Percentiles rank a stretch among this genome's conserved stretches.
These are phyloP conservation scores for Epicampocera succincta DNA, from an alignment of 2,888 invertebrate genomes.

Conservation along the genomic window DNA sequence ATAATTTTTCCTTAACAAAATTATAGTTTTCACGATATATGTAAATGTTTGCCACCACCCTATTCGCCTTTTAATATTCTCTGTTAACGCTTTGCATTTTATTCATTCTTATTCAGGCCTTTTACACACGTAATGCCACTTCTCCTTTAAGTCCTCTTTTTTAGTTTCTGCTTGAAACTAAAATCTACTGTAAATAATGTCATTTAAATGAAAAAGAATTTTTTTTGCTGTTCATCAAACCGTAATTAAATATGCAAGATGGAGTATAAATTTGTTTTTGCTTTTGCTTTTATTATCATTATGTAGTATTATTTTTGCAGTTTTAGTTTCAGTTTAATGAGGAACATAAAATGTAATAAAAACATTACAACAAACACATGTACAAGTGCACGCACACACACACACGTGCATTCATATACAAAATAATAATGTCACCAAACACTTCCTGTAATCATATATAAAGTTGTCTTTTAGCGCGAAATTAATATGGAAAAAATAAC, in stretches of 20 bases:
- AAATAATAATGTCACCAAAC: slow-evolving; percentile 30
- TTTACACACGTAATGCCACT: background rate
- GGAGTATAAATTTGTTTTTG: background rate
- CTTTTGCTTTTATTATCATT: slow-evolving; percentile 5
- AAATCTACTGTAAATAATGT: slow-evolving; percentile 12
- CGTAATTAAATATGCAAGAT: slow-evolving; percentile 26
- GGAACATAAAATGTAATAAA: slow-evolving; percentile 22
- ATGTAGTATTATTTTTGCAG: background rate
- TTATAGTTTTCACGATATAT: too few relatives aligned
- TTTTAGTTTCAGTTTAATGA: slow-evolving; percentile 31
- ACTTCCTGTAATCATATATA: slow-evolving; percentile 54
- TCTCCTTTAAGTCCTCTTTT: background rate
- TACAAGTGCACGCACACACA: background rate
- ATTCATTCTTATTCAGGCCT: background rate
- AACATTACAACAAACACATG: background rate
- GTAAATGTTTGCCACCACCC: background rate
- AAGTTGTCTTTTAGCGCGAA: slow-evolving; percentile 35
- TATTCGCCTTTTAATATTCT: background rate
- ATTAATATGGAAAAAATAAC: background rate
- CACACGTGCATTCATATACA: slow-evolving; percentile 13
- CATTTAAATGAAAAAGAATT: slow-evolving; percentile 20
- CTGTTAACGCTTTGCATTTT: background rate
- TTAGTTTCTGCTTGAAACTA: background rate
- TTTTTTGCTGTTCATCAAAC: background rate
- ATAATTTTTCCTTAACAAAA: too few relatives aligned